phyloP scores from a whole-genome alignment of 2,797 vertebrate species.

The Rhinichthys osculus region DNA sequence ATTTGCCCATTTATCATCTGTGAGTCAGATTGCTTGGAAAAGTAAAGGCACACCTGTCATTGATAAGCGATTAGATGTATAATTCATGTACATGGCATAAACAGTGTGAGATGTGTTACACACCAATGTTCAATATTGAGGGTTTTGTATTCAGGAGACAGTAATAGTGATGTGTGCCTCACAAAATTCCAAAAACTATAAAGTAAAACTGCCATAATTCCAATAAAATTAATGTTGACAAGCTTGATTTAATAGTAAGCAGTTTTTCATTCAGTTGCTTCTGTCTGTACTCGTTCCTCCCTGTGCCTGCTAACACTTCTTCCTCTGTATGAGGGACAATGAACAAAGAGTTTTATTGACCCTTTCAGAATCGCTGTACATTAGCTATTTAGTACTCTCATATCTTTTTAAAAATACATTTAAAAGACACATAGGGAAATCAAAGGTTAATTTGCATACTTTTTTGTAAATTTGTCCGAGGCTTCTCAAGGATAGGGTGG shows the following conservation, averaged over 20 bases:
- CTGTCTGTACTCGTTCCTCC: not conserved
- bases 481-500: constrained; percentile 10
- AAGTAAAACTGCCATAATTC: not conserved
- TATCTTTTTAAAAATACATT: constrained; percentile 15
- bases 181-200: not conserved
- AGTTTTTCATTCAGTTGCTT: constrained; percentile 5
- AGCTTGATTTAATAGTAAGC: not conserved
- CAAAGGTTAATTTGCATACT: not conserved
- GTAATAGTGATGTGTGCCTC: not conserved
- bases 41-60: not conserved
- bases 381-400: not conserved
- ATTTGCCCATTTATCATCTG: not conserved
- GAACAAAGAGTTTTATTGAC: constrained; percentile 15
- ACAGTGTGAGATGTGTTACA: not conserved
- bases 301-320: not conserved
- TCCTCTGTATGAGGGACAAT: not conserved
- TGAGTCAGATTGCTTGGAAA: not conserved
- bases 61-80: not conserved
- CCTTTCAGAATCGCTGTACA: constrained; percentile 1
- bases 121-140: not conserved
- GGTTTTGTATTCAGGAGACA: not conserved
- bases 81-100: not conserved
- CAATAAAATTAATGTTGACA: not conserved
- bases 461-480: not conserved
- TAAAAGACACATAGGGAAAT: constrained; percentile 11